Conservation (phyloP, 30 jellyfish, hydroid and myxozoan species). For the Catostylus mosaicus region DNA sequence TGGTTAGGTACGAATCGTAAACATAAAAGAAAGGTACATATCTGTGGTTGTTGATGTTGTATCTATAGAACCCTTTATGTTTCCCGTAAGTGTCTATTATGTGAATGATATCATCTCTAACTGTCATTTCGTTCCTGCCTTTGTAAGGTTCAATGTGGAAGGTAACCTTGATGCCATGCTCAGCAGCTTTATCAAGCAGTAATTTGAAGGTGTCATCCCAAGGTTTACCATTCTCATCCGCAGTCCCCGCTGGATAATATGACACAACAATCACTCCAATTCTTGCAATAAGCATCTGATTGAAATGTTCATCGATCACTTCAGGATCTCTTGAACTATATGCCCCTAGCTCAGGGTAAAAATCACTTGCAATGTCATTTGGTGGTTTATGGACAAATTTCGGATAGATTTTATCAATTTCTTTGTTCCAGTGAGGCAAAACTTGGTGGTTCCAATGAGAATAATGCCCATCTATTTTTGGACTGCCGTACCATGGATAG, state of each 20-base stretch:
- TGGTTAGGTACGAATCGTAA: constrained; percentile 89
- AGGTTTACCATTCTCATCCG: constrained; percentile 92
- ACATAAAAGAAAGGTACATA: constrained; percentile 80
- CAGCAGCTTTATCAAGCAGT: constrained; percentile 72
- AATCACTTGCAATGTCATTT: constrained; percentile 87
- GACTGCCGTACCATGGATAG: constrained; percentile 97
- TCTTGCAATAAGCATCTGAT: constrained; percentile 67
- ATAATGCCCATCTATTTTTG: constrained; percentile 78
- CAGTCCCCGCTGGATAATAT: constrained; percentile 86
- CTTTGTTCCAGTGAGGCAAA: constrained; percentile 92
- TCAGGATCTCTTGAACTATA: constrained; percentile 85
- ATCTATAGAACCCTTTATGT: constrained; percentile 77
- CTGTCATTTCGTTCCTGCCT: constrained; percentile 75
- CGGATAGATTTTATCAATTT: constrained; percentile 51
- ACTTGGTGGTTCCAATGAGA: constrained; percentile 91
- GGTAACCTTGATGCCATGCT: constrained; percentile 68
- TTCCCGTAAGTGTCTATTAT: constrained; percentile 68
- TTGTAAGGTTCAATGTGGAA: constrained; percentile 95
- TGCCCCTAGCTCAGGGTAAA: constrained; percentile 90
- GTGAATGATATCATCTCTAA: constrained; percentile 70
- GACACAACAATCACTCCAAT: constrained; percentile 93
- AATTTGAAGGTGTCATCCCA: constrained; percentile 77
- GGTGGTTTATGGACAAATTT: constrained; percentile 84
- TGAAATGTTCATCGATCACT: constrained; percentile 66
- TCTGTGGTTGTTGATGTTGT: constrained; percentile 22